Evolutionary conservation across 2,797 vertebrate genomes (phyloP).

Genomic region (Malurus leucopterus): DNA sequence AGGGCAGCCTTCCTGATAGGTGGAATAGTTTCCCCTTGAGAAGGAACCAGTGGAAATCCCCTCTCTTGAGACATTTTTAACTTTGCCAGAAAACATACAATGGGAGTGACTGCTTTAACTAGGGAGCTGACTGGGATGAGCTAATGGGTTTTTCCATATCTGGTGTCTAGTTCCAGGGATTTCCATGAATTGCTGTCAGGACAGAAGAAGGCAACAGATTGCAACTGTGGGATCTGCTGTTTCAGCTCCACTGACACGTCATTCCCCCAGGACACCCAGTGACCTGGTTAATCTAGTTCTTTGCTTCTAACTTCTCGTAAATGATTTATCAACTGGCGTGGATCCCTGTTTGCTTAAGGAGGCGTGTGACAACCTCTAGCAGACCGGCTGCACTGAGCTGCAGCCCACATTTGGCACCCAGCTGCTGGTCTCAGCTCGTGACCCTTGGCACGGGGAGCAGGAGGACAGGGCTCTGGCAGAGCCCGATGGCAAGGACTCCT

Average conservation of each 20-base stretch:
- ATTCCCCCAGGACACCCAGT: constrained; percentile 65
- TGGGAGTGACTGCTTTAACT: constrained; percentile 43
- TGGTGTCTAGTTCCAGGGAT: constrained; percentile 55
- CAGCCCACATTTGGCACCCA: constrained; percentile 36
- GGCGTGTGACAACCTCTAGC: constrained; percentile 63
- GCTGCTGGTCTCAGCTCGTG: constrained; percentile 24
- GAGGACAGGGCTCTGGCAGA: neutral
- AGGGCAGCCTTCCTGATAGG: constrained; percentile 40
- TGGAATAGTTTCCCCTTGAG: constrained; percentile 50
- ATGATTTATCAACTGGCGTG: constrained; percentile 72
- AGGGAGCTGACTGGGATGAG: constrained; percentile 43
- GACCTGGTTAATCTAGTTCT: constrained; percentile 72
- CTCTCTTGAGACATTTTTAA: constrained; percentile 47
- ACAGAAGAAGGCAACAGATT: constrained; percentile 46
- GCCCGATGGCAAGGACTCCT: neutral
- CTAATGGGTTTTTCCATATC: constrained; percentile 63
- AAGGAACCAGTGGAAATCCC: constrained; percentile 49
- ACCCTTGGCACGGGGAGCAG: constrained; percentile 22
- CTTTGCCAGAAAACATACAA: constrained; percentile 6
- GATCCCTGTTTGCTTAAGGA: constrained; percentile 72
- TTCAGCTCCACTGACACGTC: constrained; percentile 67
- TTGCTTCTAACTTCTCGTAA: constrained; percentile 66
- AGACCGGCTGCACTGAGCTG: constrained; percentile 38
- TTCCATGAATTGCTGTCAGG: constrained; percentile 49
- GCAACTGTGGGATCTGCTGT: constrained; percentile 63